Evolutionary conservation across 2,888 invertebrate genomes (phyloP), one percentile per base, ranked within the genome.

Genomic region (Drosophila merina): DNA sequence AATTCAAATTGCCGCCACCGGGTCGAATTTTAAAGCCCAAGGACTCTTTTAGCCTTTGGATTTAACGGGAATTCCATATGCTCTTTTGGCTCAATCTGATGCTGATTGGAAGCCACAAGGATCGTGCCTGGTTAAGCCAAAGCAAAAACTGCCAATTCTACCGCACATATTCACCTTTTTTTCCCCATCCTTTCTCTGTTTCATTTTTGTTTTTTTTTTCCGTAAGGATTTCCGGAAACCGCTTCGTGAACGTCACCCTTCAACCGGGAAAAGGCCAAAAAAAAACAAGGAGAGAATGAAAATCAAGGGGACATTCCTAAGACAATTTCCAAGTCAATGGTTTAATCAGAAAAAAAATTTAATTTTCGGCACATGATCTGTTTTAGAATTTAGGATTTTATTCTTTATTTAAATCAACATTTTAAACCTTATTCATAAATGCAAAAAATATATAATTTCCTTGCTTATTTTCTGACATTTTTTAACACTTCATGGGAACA

Each of bases 91-190:
- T 63, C 54, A 63, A 63, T 64, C 64, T 47, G 44, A 42, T 20
- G 40, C 31, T 52, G 54, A 54, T 64, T 64, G 64, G n/a, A 10
- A 59, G 57, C 77, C 74, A 26, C 83, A 74, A 50, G 64, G 76
- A 76, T 79, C 79, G 85, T 81, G 77, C 70, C 71, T 58, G 73
- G 77, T 47, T 84, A 51, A 73, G 71, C 77, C 77, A 74, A 70
- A 74, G 72, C 77, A 81, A 74, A 63, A 74, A 79, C 75, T 75
- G 75, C 76, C 66, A 72, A 74, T 72, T 66, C 60, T 47, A 20
- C 33, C 52, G 54, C 64, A 68, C 69, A 62, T 60, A 68, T 52
- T 47, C 68, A 70, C 57, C 60, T 64, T 66, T 51, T 36, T 36
- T 28, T 4, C 6, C 28, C 28, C 36, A 5, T 36, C 6, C 6